phyloP scores from a whole-genome alignment of 2,888 invertebrate genomes.

The Andricus quercusramuli region DNA sequence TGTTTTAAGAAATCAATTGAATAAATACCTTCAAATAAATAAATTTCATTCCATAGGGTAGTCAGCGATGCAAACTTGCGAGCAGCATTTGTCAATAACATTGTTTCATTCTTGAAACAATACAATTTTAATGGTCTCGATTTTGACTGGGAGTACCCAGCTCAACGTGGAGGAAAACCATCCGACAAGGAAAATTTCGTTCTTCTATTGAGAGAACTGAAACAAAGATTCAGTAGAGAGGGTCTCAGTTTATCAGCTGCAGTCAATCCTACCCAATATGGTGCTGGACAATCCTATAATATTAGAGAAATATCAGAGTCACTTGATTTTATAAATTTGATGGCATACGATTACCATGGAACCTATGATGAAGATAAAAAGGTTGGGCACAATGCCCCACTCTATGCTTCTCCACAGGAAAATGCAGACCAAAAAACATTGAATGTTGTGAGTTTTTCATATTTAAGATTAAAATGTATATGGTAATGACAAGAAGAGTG shows the following conservation, averaged over 20 bases:
- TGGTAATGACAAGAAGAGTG: no score
- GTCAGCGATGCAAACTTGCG: constrained; percentile 79
- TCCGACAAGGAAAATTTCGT: constrained; percentile 80
- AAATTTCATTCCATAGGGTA: constrained; percentile 61
- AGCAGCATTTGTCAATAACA: constrained; percentile 81
- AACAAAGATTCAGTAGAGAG: constrained; percentile 80
- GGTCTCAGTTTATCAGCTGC: constrained; percentile 72
- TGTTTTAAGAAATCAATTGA: no score
- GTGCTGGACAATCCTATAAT: constrained; percentile 82
- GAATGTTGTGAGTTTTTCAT: constrained; percentile 77
- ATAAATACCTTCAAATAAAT: no score
- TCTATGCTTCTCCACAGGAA: constrained; percentile 78
- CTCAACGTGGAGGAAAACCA: constrained; percentile 79
- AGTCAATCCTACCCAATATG: constrained; percentile 80
- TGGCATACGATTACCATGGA: constrained; percentile 88
- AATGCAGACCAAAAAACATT: constrained; percentile 66
- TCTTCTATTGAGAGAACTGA: constrained; percentile 81
- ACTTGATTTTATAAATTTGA: constrained; percentile 85
- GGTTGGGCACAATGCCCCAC: constrained; percentile 85
- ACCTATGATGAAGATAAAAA: constrained; percentile 81
- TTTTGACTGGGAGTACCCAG: constrained; percentile 87
- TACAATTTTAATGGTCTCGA: constrained; percentile 86
- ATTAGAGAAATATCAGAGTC: constrained; percentile 82
- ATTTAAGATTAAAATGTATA: no score
- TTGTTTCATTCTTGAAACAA: constrained; percentile 79